Evolutionary conservation across 1,140 invertebrate genomes (phyloP).

Genomic region (Coptotermes formosanus): DNA sequence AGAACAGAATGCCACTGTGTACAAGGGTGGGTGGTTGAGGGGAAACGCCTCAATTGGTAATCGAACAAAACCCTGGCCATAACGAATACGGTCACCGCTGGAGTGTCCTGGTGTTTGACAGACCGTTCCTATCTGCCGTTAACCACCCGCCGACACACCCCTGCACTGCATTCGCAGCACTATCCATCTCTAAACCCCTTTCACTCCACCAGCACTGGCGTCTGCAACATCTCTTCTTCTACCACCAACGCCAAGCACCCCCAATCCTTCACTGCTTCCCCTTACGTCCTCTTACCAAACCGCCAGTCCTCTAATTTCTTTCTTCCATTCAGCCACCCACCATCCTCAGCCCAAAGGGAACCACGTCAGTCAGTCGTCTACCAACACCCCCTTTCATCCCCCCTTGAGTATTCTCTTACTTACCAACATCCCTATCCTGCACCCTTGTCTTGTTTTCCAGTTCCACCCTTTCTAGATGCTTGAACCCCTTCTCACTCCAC

Average conservation of each 20-base stretch:
- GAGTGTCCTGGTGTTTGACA: background rate
- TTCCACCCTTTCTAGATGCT: background rate
- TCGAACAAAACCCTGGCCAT: no score
- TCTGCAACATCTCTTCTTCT: background rate
- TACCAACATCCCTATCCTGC: background rate
- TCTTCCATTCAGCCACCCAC: background rate
- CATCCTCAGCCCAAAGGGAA: background rate
- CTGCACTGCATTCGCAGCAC: background rate
- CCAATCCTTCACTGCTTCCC: background rate
- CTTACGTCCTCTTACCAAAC: background rate
- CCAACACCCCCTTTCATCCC: background rate
- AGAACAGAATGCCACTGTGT: no score
- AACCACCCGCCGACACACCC: background rate
- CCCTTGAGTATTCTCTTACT: conserved; percentile 3
- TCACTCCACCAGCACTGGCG: background rate
- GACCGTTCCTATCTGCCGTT: background rate
- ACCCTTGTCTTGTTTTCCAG: conserved; percentile 15
- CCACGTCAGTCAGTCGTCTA: conserved; percentile 7
- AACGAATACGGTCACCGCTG: no score
- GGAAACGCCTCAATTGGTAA: no score
- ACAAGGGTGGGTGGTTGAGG: no score
- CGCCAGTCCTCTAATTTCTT: conserved; percentile 17
- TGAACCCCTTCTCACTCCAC: background rate
- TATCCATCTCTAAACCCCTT: background rate
- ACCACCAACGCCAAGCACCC: background rate